Evolutionary conservation across 2,888 invertebrate genomes (phyloP).

Genomic region (Lasioglossum leucozonium): DNA sequence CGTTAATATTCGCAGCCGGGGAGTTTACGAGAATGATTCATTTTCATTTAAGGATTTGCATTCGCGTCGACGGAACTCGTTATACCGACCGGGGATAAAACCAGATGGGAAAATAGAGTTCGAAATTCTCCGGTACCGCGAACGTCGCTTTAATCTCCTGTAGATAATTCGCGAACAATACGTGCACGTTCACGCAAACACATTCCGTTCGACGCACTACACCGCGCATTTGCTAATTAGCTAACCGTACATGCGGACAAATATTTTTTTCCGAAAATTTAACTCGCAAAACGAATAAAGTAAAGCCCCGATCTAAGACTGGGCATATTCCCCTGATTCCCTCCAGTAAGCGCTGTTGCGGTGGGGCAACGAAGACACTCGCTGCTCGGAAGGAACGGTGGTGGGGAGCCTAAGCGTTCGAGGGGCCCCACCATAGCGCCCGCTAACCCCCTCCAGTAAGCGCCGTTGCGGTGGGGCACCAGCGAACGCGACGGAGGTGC

Average conservation of each 20-base stretch:
- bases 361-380: too few relatives aligned
- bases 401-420: too few relatives aligned
- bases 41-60: conserved; percentile 52
- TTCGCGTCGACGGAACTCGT: conserved; percentile 9
- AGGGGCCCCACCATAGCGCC: too few relatives aligned
- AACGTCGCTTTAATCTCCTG: conserved; percentile 29
- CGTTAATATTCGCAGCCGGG: conserved; percentile 43
- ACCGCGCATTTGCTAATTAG: background rate
- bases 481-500: too few relatives aligned
- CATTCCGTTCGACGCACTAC: background rate
- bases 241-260: background rate
- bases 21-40: conserved; percentile 54
- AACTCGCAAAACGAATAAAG: too few relatives aligned
- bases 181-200: background rate
- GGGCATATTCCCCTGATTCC: too few relatives aligned
- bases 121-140: background rate
- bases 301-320: too few relatives aligned
- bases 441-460: too few relatives aligned
- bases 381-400: too few relatives aligned
- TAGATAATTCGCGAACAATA: conserved; percentile 27
- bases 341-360: too few relatives aligned
- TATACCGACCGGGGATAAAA: conserved; percentile 47
- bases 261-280: too few relatives aligned
- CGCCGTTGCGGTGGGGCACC: too few relatives aligned
- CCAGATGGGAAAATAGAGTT: conserved; percentile 10